Evolutionary conservation across 2,888 invertebrate genomes (phyloP), one percentile per base, ranked within the genome.

Genomic region (Timema cristinae): DNA sequence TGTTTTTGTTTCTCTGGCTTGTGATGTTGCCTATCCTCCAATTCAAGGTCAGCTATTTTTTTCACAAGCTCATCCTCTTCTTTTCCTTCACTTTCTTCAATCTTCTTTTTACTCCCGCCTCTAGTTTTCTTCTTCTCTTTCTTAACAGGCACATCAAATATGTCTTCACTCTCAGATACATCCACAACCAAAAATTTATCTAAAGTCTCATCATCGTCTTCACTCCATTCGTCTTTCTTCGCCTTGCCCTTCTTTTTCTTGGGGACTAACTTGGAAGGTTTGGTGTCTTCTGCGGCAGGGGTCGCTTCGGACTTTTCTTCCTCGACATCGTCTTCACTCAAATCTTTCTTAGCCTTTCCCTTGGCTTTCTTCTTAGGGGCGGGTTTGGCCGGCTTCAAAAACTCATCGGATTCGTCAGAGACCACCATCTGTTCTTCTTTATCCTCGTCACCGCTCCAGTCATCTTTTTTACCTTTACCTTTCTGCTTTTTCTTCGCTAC

Each of bases 121-220:
- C 77, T 78, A 76, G 75, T 77, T 77, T 83, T 81, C 73, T 82
- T 83, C 74, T 83, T 82, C 74, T 83, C 83, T 67, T 81, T 81
- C 11, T 78, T 72, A 2, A 77, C 77, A 4, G 80, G 77, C 73
- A 80, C 80, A 5, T 74, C 74, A 9, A 76, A 68, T 16, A 56
- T 72, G 13, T 16, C 73, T 32, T 73, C 72, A 47, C 73, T 73
- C 6, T 74, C 75, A 54, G 72, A 73, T 16, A 68, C 69, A 47
- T 73, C 70, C 4, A 68, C 71, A 0, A 71, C 74, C 16, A 72
- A 61, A 49, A 74, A 71, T 52, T 75, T 73, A 56, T 68, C 70
- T 59, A 70, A 71, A 49, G 72, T 59, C 48, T 70, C 69, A 13
- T 75, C 68, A 9, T 71, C 72, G 69, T 74, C 72, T 9, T 76